Conservation (phyloP, 2,797 vertebrate species). For the Coregonus sp. region DNA sequence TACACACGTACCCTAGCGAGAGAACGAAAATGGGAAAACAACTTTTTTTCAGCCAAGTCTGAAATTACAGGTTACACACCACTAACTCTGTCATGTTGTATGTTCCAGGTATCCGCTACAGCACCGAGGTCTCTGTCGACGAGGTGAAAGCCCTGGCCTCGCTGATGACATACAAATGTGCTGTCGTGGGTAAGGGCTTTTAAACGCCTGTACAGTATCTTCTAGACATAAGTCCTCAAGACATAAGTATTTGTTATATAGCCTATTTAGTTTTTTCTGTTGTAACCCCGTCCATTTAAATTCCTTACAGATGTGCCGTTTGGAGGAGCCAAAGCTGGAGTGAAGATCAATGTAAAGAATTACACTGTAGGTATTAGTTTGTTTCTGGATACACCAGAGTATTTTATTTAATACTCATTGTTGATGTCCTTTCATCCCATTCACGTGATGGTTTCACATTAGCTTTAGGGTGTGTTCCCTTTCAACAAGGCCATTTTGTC, state of each 20-base stretch:
- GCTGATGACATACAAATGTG: conserved; percentile 96
- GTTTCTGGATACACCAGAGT: no score
- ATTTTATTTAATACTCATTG: neutral
- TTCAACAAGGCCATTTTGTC: neutral
- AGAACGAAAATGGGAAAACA: neutral
- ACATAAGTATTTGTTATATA: neutral
- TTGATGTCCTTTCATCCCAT: neutral
- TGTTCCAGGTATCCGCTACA: conserved; percentile 90
- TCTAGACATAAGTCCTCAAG: neutral
- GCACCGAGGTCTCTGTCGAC: conserved; percentile 89
- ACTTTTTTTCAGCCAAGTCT: neutral
- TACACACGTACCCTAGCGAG: neutral
- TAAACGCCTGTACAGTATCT: no score
- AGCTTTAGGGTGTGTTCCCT: neutral
- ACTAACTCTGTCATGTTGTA: conserved; percentile 11
- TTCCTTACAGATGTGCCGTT: conserved; percentile 92
- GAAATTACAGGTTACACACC: neutral
- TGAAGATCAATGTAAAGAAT: conserved; percentile 93
- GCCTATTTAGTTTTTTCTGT: conserved; percentile 23
- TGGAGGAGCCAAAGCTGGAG: conserved; percentile 96
- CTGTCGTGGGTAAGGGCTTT: conserved; percentile 84
- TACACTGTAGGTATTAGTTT: conserved; percentile 84
- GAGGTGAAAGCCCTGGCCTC: conserved; percentile 96
- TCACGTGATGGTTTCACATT: neutral
- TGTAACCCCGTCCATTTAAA: neutral